Evolutionary conservation across 2,888 invertebrate species (phyloP), one percentile per base, ranked within the genome.

Genomic region (Frankliniella fusca): DNA sequence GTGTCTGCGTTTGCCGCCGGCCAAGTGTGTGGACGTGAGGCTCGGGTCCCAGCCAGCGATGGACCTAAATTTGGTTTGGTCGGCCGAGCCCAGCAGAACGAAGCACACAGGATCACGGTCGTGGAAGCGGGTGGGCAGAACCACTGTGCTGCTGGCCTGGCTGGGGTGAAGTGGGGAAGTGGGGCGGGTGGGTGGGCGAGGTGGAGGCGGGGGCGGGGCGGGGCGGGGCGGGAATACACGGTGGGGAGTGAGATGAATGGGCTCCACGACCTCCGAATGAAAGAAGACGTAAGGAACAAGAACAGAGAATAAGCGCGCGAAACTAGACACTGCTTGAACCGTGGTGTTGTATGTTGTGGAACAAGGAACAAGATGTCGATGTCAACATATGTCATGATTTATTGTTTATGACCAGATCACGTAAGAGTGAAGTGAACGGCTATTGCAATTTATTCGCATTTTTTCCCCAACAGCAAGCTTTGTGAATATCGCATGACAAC

Each of bases 31-130:
- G 23, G 23, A n/a, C 70, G 70, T 11, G 23, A 9, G 70, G 5
- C 23, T 23, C 70, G 23, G 3, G 11, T n/a, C 27, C 27, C 10
- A 9, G 23, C 70, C 70, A 76, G 70, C 70, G 23, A 27, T 27
- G 12, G 27, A 2, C 70, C 70, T 76, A 76, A 76, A 76, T 76
- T 27, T 76, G 70, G 70, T 76, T 76, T 76, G 27, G 70, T 27
- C 23, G 23, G 70, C 23, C 70, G 70, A 76, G 70, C 70, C 27
- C 23, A 76, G 2, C 23, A 12, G 70, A 76, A 76, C 27, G 70
- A 7, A 70, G 23, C 61, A 9, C 27, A 2, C 10, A 11, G 70
- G 23, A 12, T 0, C n/a, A n/a, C 18, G 65, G 70, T 70, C 23
- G 27, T n/a, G 23, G 70, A 11, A 12, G 70, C 23, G 70, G 70